These are phyloP conservation scores for Nautilus pompilius DNA, from an alignment of 1,140 invertebrate species.

Conservation along the genomic window DNA sequence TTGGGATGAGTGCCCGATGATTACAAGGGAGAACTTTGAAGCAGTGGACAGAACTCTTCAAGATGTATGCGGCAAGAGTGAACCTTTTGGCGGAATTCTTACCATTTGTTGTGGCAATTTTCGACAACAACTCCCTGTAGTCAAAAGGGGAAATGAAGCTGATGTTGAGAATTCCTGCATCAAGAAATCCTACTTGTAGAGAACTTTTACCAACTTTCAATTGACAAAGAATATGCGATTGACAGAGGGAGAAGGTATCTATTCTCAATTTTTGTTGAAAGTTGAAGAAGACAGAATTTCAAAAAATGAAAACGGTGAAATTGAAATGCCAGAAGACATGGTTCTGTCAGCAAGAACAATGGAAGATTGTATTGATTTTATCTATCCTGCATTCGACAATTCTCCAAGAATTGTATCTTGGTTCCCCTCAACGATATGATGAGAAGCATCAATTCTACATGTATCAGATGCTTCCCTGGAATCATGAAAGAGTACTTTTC, in stretches of 20 bases:
- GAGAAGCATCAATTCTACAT: neutral
- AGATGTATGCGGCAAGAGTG: too few species aligned
- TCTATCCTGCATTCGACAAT: neutral
- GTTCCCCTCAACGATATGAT: neutral
- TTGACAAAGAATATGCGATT: neutral
- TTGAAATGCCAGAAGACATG: neutral
- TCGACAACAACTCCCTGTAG: neutral
- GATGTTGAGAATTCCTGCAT: too few species aligned
- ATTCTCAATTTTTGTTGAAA: neutral
- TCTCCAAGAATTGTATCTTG: neutral
- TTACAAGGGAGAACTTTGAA: too few species aligned
- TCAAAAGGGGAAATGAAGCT: neutral
- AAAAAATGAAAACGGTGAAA: neutral
- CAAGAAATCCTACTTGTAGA: neutral
- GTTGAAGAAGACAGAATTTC: neutral
- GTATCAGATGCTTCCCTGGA: neutral
- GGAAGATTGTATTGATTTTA: neutral
- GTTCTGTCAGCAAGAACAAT: neutral
- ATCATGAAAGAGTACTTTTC: neutral
- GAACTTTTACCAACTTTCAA: neutral
- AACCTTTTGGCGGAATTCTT: neutral
- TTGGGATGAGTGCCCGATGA: too few species aligned
- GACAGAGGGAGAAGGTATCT: neutral
- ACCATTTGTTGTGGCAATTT: neutral
- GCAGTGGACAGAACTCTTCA: too few species aligned